phyloP scores from a whole-genome alignment of 2,797 vertebrate species.

The Anomalospiza imberbis region DNA sequence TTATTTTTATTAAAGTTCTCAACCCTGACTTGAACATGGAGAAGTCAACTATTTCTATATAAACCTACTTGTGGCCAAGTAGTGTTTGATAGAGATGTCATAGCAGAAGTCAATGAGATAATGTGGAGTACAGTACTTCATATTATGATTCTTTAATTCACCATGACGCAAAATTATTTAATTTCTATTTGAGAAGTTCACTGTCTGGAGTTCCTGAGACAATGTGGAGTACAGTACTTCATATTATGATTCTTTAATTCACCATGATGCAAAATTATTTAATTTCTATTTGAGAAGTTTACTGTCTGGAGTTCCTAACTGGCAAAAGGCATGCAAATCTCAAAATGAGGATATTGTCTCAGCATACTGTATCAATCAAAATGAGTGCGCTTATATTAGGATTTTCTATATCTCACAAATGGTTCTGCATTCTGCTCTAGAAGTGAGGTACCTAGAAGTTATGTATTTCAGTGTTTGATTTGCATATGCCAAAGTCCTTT shows the following conservation, averaged over 20 bases:
- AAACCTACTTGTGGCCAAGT: background rate
- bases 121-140: background rate
- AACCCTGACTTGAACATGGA: background rate
- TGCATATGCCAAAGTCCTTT: background rate
- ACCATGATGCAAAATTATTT: background rate
- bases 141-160: background rate
- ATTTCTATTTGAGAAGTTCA: background rate
- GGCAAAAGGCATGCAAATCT: background rate
- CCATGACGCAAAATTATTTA: background rate
- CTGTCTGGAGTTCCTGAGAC: background rate
- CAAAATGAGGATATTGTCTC: background rate
- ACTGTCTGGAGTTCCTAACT: background rate
- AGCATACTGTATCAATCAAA: background rate
- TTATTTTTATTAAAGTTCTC: background rate
- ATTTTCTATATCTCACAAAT: background rate
- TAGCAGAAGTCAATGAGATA: background rate
- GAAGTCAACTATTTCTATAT: background rate
- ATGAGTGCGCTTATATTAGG: accelerated
- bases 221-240: background rate
- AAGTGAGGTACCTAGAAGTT: background rate
- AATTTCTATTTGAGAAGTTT: background rate
- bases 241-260: background rate
- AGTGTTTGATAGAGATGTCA: background rate
- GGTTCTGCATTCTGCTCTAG: background rate
- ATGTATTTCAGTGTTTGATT: background rate